Base-by-base conservation (phyloP, 2,797 vertebrate species). In the Ciconia nigra region DNA sequence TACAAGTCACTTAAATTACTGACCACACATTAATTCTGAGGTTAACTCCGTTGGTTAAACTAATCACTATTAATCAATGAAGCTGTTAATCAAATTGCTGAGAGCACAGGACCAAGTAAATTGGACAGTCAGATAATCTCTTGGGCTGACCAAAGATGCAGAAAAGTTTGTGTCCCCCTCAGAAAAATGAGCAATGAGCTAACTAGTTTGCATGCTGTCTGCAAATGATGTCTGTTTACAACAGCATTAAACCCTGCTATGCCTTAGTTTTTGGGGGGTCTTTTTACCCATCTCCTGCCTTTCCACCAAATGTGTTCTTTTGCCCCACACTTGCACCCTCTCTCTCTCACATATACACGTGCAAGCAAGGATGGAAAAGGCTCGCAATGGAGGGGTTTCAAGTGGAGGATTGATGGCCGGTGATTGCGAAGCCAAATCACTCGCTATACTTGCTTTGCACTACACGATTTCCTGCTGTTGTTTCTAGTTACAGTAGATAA, bases 1-100 rank as follows among this genome's bases (percentile, higher is more conserved):
- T 63, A 52, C 39, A 74, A 93, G 84, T 86, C 67, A 78, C 90
- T 93, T 98, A 94, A 94, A 97, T 97, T 96, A 97, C 91, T 95
- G 85, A 92, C 95, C 96, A 90, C 78, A 81, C 67, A 95, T 94
- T 97, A 96, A 95, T 98, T 98, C 93, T 67, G 63, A 97, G 97
- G 97, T 94, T 96, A 96, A 96, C 84, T 93, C 87, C 46, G 1
- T 88, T 98, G 96, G 95, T 97, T 98, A 97, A 95, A 96, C 83
- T 89, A 97, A 96, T 98, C 97, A 95, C 90, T 96, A 90, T 97
- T 97, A 98, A 98, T 98, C 97, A 97, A 87, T 67, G 82, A 97
- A 93, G 88, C 90, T 93, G 97, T 98, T 98, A 96, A 97, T 98
- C 97, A 97, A 95, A 96, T 87, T 81, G 51, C 87, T 76, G 89